A percentile compares a stretch with the other conserved stretches of the same genome.
phyloP scores from a whole-genome alignment of 2,888 invertebrate species.

The Miltochrista miniata region DNA sequence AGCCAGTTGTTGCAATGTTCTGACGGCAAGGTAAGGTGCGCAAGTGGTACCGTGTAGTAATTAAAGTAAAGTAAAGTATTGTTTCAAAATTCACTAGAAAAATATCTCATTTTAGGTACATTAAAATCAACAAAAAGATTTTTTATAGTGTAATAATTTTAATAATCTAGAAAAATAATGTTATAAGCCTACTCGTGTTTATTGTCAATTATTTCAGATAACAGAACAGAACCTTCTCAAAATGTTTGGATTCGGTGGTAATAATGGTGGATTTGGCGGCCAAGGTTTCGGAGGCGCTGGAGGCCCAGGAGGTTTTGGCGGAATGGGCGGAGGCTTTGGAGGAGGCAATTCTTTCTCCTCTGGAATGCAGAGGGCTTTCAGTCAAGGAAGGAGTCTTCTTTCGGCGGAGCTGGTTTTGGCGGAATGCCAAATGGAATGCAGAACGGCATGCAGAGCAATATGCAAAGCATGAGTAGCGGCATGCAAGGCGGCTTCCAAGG shows the following conservation, averaged over 20 bases:
- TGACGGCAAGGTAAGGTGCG: too few species aligned
- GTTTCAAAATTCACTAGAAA: conserved; percentile 36
- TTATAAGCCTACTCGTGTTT: conserved; percentile 11
- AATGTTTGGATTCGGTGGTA: conserved; percentile 9
- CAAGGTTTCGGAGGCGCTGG: conserved; percentile 8
- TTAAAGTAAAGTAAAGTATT: too few species aligned
- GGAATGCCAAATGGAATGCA: conserved; percentile 2
- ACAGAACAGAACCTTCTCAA: conserved; percentile 1
- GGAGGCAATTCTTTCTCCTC: not conserved
- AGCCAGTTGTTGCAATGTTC: too few species aligned
- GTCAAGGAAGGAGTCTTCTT: conserved; percentile 3
- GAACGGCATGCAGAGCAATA: not conserved
- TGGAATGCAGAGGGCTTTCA: conserved; percentile 1
- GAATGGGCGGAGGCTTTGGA: conserved; percentile 26
- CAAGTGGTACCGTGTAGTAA: too few species aligned
- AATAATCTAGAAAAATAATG: conserved; percentile 12
- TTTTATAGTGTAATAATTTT: not conserved
- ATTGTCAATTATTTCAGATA: not conserved
- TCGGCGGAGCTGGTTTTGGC: conserved; percentile 1
- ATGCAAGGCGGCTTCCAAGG: conserved; percentile 4
- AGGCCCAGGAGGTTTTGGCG: conserved; percentile 18
- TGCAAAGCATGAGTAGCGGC: not conserved
- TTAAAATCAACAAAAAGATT: conserved; percentile 32
- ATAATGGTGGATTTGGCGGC: conserved; percentile 26
- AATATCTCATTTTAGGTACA: conserved; percentile 18